Percentiles rank a stretch among this genome's conserved stretches.
These are phyloP conservation scores for Crotalus helleri DNA, from an alignment of 2,113 vertebrate genomes.

Conservation along the genomic window DNA sequence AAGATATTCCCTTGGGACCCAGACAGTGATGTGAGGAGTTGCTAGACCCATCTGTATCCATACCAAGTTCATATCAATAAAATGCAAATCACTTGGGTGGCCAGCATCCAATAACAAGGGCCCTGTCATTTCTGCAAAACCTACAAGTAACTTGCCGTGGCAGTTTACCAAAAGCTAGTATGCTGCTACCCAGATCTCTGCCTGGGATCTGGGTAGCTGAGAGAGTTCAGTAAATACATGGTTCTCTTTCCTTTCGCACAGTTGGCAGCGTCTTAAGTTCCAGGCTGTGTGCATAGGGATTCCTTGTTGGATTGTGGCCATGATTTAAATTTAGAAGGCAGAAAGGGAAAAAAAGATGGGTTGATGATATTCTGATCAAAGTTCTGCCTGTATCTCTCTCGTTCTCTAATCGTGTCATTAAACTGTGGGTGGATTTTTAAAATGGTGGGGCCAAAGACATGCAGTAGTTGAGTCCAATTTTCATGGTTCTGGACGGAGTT, in stretches of 20 bases:
- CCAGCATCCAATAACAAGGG: neutral
- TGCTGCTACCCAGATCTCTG: neutral
- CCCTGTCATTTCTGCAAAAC: neutral
- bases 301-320: conserved; percentile 5
- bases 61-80: neutral
- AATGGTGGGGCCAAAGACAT: neutral
- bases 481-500: neutral
- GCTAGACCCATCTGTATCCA: neutral
- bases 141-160: neutral
- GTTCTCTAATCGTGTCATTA: neutral
- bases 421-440: neutral
- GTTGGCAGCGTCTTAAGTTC: neutral
- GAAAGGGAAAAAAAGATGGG: neutral
- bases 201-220: too few relatives aligned
- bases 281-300: neutral
- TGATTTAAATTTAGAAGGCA: conserved; percentile 8
- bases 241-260: neutral
- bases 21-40: neutral
- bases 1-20: neutral
- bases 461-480: neutral
- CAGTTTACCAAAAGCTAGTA: neutral
- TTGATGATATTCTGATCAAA: neutral
- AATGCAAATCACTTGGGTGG: neutral
- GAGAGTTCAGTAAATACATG: neutral
- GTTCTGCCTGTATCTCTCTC: neutral